phyloP scores from a whole-genome alignment of 2,113 vertebrate species.

The Istiophorus platypterus region DNA sequence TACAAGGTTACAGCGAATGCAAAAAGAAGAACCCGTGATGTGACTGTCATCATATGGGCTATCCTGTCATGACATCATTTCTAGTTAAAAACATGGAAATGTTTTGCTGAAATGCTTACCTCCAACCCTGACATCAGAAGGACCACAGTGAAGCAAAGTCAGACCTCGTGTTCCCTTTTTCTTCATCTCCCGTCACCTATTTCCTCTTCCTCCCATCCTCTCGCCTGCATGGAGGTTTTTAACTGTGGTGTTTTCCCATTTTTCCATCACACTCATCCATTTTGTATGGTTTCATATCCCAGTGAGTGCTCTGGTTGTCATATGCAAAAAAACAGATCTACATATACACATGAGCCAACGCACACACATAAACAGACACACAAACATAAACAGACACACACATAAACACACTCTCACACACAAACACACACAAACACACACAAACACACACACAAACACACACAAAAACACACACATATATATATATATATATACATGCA shows the following conservation, averaged over 20 bases:
- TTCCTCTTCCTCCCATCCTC: conserved; percentile 39
- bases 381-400: conserved; percentile 26
- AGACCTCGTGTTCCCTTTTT: conserved; percentile 45
- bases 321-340: conserved; percentile 43
- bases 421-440: conserved; percentile 29
- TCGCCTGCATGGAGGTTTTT: conserved; percentile 56
- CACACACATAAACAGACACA: conserved; percentile 24
- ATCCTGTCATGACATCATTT: conserved; percentile 3
- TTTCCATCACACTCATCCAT: conserved; percentile 58
- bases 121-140: conserved; percentile 37
- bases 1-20: not conserved
- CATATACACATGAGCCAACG: conserved; percentile 26
- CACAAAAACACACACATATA: conserved; percentile 5
- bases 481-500: not conserved
- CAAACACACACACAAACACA: conserved; percentile 22
- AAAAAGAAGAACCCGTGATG: not conserved
- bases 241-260: conserved; percentile 40
- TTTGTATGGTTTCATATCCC: conserved; percentile 54
- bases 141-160: conserved; percentile 57
- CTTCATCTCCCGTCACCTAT: conserved; percentile 22
- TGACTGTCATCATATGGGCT: not conserved
- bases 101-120: conserved; percentile 37
- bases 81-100: conserved; percentile 37
- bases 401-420: too few species aligned
- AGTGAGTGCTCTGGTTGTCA: conserved; percentile 76